Base-by-base conservation (phyloP, 1,140 invertebrate species). In the Bombus balteatus region DNA sequence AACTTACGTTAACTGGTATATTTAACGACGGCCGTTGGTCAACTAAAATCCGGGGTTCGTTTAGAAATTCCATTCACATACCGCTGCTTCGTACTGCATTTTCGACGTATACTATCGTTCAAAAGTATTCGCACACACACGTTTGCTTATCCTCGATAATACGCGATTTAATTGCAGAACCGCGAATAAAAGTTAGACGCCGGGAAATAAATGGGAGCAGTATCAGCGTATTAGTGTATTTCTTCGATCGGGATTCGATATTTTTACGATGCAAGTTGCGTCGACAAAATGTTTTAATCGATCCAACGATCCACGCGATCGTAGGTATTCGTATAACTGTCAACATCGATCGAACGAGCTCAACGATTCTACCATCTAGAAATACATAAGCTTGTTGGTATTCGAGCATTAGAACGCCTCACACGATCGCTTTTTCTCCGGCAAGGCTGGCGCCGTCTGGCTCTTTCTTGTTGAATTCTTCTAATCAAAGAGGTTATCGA, bases 401-500 rank as follows among this genome's bases (percentile, higher is more conserved):
- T 83, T 83, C 87, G 80, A 83, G 85, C 74, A 81, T 87, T 87
- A 87, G 85, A 83, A 83, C 76, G 81, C 75, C 80, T 83, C 87
- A 83, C 84, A 53, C 87, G 87, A 83, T 70, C 80, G 75, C 62
- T 88, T 88, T 88, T 87, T 88, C 80, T 79, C 62, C 18, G 43
- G 28, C 79, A 47, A 5, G 80, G 59, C 79, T 88, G 87, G 87
- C 87, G 87, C 87, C 87, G 85, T 82, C 85, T 87, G 75, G 65
- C 37, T 79, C 75, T 87, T 87, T 85, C 83, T 88, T 84, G 71
- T 68, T 88, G 76, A 62, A 87, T 87, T 88, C 81, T 34, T 87
- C 85, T 83, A 87, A 88, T 88, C 85, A 87, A 80, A 80, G 85
- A 83, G 86, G 86, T 79, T 87, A 87, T 87, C 86, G 82, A 74